A percentile compares a stretch with the other conserved stretches of the same genome.
Evolutionary conservation across 2,888 invertebrate species (phyloP).

Genomic region (Nomada hirtipes): DNA sequence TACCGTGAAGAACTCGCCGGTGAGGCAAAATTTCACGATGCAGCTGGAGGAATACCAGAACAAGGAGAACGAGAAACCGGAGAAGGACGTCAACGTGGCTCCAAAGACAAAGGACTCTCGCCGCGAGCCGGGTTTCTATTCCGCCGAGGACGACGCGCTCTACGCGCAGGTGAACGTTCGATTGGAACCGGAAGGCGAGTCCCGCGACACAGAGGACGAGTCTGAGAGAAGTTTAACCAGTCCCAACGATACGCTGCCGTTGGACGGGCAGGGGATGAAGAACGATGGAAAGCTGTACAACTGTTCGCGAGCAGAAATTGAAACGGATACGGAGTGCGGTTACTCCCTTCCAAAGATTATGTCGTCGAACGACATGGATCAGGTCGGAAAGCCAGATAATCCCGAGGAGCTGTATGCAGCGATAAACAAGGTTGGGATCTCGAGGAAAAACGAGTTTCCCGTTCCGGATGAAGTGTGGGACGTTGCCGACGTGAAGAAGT

Average conservation of each 20-base stretch:
- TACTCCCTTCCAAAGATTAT: conserved; percentile 71
- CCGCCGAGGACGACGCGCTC: conserved; percentile 78
- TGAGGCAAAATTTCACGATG: conserved; percentile 77
- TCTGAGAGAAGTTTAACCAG: conserved; percentile 73
- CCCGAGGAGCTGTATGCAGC: conserved; percentile 85
- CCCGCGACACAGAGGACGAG: conserved; percentile 82
- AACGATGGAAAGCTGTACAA: conserved; percentile 64
- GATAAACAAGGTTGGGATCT: conserved; percentile 79
- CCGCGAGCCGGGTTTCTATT: conserved; percentile 73
- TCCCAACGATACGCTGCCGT: conserved; percentile 59
- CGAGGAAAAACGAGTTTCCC: conserved; percentile 76
- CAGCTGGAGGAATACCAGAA: conserved; percentile 87
- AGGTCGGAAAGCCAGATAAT: conserved; percentile 83
- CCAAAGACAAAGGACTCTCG: conserved; percentile 58
- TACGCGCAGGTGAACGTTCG: conserved; percentile 81
- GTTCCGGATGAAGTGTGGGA: conserved; percentile 81
- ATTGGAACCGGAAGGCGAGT: conserved; percentile 81
- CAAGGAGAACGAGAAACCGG: conserved; percentile 89
- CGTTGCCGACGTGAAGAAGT: conserved; percentile 74
- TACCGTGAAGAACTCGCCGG: conserved; percentile 69
- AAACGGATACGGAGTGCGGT: not conserved
- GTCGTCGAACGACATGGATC: conserved; percentile 71
- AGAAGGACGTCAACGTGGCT: conserved; percentile 73
- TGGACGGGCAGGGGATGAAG: conserved; percentile 61
- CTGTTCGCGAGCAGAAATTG: conserved; percentile 23